phyloP scores from a whole-genome alignment of 37 sponge, comb jelly and placozoan genomes.

The Diacarnus erythraeanus region DNA sequence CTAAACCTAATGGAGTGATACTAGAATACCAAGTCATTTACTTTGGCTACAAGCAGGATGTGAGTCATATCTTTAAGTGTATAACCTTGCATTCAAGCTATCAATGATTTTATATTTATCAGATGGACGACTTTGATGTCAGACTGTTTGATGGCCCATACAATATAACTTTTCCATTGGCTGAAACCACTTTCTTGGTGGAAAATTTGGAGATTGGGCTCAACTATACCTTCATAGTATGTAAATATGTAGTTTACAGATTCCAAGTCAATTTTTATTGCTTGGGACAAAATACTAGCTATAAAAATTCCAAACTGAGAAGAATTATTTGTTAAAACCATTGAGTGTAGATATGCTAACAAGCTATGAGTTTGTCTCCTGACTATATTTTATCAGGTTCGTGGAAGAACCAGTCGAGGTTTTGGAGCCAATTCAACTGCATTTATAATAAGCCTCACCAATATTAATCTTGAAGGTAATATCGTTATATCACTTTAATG shows the following conservation, averaged over 20 bases:
- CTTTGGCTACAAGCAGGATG: constrained; percentile 11
- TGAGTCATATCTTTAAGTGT: neutral
- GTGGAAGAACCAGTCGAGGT: constrained; percentile 16
- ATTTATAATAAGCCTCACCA: neutral
- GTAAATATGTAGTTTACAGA: too few relatives aligned
- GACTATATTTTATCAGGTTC: neutral
- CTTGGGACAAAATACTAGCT: too few relatives aligned
- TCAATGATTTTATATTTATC: too few relatives aligned
- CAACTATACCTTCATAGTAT: constrained; percentile 28
- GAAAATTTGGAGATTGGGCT: constrained; percentile 5
- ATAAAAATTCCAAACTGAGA: too few relatives aligned
- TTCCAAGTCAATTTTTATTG: too few relatives aligned
- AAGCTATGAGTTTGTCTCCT: neutral
- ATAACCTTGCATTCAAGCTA: too few relatives aligned
- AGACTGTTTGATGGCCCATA: neutral
- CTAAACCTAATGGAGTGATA: constrained; percentile 19
- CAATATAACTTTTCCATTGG: neutral
- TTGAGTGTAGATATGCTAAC: neutral
- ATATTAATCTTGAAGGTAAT: too few relatives aligned
- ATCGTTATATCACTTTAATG: too few relatives aligned
- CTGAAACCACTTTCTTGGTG: neutral
- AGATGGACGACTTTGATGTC: too few relatives aligned
- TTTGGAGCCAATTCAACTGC: constrained; percentile 19
- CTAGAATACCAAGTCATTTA: constrained; percentile 43
- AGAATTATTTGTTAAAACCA: too few relatives aligned